These are phyloP conservation scores for Ramazzottius varieornatus DNA, from an alignment of 2,888 invertebrate species.

Conservation along the genomic window DNA sequence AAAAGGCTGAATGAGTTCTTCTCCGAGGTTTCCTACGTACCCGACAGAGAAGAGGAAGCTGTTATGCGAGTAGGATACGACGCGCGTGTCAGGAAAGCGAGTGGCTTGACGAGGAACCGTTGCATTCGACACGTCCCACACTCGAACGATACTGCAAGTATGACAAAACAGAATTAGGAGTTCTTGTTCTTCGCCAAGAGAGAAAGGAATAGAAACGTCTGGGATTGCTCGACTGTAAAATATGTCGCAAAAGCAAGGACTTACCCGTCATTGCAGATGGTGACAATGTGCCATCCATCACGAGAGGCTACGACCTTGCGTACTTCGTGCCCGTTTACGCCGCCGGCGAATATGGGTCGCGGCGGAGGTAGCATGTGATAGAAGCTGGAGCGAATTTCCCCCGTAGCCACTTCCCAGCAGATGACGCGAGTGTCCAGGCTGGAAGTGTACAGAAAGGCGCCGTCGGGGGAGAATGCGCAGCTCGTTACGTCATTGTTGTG, in stretches of 20 bases:
- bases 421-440: slow-evolving; percentile 29
- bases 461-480: slow-evolving; percentile 28
- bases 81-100: neutral
- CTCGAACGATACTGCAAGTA: neutral
- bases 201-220: too few relatives aligned
- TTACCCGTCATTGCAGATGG: slow-evolving; percentile 29
- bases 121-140: neutral
- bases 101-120: neutral
- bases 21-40: too few relatives aligned
- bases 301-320: slow-evolving; percentile 23
- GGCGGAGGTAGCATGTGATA: slow-evolving; percentile 28
- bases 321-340: slow-evolving; percentile 27
- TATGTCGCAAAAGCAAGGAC: slow-evolving; percentile 6
- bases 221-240: neutral
- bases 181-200: neutral
- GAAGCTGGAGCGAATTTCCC: slow-evolving; percentile 11
- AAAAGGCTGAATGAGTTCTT: too few relatives aligned
- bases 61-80: neutral
- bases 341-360: slow-evolving; percentile 27
- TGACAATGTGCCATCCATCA: slow-evolving; percentile 24
- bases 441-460: slow-evolving; percentile 27
- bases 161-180: neutral
- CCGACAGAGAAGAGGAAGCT: neutral
- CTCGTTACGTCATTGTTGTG: slow-evolving; percentile 26
- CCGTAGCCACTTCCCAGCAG: slow-evolving; percentile 27